Evolutionary conservation across 2,113 vertebrate species (phyloP).

Genomic region (Austrofundulus limnaeus): DNA sequence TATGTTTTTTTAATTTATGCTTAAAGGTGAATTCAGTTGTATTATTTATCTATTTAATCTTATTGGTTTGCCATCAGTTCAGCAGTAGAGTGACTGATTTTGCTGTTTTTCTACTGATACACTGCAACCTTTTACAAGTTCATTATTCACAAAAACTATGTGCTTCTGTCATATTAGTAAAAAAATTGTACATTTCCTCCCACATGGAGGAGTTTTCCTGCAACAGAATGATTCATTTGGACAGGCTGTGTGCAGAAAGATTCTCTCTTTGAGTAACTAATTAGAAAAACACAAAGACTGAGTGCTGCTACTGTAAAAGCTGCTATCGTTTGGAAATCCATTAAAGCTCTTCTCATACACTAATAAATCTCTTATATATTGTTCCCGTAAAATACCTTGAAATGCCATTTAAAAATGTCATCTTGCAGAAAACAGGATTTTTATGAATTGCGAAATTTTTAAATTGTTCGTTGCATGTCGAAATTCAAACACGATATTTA

Average conservation of each 20-base stretch:
- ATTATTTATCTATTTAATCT: too few relatives aligned
- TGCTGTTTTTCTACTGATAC: not conserved
- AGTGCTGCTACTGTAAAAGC: constrained; percentile 2
- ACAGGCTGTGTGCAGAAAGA: constrained; percentile 29
- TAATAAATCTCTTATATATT: not conserved
- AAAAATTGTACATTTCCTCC: constrained; percentile 11
- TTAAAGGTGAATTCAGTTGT: too few relatives aligned
- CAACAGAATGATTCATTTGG: constrained; percentile 40
- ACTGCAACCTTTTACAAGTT: constrained; percentile 6
- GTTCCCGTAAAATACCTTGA: not conserved
- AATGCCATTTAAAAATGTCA: too few relatives aligned
- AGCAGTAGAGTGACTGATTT: too few relatives aligned
- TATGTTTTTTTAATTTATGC: too few relatives aligned
- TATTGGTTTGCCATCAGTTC: too few relatives aligned
- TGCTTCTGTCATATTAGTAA: not conserved
- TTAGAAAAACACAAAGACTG: constrained; percentile 6
- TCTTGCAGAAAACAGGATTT: too few relatives aligned
- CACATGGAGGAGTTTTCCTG: constrained; percentile 38
- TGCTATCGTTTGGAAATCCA: not conserved
- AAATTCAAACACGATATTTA: too few relatives aligned
- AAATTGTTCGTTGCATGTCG: too few relatives aligned
- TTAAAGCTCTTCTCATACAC: not conserved
- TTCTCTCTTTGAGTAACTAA: constrained; percentile 40
- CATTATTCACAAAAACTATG: not conserved
- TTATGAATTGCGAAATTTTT: too few relatives aligned